phyloP scores from a whole-genome alignment of 2,888 invertebrate species.

The Chorisops tibialis region DNA sequence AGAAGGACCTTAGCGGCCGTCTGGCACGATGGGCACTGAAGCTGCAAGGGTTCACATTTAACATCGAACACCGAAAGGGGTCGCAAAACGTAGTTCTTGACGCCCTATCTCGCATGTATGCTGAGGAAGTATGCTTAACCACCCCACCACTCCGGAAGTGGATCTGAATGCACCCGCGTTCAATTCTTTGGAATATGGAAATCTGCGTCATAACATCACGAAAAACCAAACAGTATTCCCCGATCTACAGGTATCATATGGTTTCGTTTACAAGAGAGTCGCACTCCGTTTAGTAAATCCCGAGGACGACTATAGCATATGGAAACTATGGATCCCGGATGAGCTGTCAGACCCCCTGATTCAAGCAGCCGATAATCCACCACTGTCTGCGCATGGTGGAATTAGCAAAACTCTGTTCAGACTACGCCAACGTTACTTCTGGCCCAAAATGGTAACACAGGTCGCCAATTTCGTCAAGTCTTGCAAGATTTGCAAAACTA shows the following conservation, averaged over 20 bases:
- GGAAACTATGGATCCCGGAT: neutral
- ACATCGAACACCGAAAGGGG: neutral
- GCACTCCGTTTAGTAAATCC: neutral
- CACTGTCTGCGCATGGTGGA: neutral
- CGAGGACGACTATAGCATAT: too few relatives aligned
- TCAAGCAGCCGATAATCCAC: neutral
- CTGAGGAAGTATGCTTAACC: too few relatives aligned
- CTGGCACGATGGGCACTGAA: conserved; percentile 5
- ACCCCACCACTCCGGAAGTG: too few relatives aligned
- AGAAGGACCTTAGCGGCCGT: neutral
- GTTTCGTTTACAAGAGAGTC: neutral
- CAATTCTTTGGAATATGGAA: neutral
- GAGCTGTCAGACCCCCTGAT: neutral
- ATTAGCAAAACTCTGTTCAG: neutral
- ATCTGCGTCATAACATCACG: neutral
- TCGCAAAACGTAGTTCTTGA: too few relatives aligned
- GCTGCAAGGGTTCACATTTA: neutral
- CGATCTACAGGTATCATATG: neutral
- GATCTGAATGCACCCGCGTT: too few relatives aligned
- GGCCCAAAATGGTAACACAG: neutral
- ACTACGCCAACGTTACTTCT: neutral
- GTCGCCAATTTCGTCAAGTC: neutral
- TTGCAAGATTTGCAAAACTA: neutral
- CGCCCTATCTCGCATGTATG: too few relatives aligned
- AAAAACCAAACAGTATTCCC: neutral